Evolutionary conservation across 1,140 invertebrate species (phyloP), one percentile per base, ranked within the genome.

Genomic region (Euschistus heros): DNA sequence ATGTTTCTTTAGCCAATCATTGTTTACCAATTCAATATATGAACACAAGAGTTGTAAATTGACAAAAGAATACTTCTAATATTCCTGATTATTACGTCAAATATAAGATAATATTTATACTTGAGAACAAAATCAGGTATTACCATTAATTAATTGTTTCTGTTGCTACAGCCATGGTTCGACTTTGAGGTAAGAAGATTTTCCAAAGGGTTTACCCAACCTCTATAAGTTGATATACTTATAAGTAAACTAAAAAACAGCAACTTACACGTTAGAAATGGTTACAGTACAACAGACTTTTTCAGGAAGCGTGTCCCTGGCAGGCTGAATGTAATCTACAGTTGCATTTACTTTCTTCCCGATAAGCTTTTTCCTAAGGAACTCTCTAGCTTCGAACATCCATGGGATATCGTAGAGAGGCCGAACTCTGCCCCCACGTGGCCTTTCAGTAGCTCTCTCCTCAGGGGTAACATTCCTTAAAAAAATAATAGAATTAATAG

Each of bases 351-450:
- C 92, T 73, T 90, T 93, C 75, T 99, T 98, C 2, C 94, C 93
- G 74, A 99, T 91, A 0, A 98, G 79, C 75, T 95, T 94, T 73
- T 97, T 98, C 30, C 97, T 82, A 3, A 99, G 78, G 74, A 93
- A 98, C 80, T 99, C 97, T 67, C 97, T 82, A 0, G 95, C 95
- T 76, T 99, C 96, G 75, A 90, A 97, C 91, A 99, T 94, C 82
- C 89, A 96, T 7, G 96, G 96, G 72, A 98, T 91, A 72, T 99
- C 96, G 74, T 98, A 99, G 0, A 99, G 81, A 1, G 94, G 92
- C 67, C 90, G 81, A 79, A 80, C 84, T 67, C 82, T 74, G 68
- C 83, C 80, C 33, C 80, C 78, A 7, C 80, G 76, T 54, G 61
- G 37, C 33, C 80, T 76, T 72, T 86, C 87, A 0, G 62, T 17